Evolutionary conservation across 2,797 vertebrate species (phyloP).

Genomic region (Balearica regulorum): DNA sequence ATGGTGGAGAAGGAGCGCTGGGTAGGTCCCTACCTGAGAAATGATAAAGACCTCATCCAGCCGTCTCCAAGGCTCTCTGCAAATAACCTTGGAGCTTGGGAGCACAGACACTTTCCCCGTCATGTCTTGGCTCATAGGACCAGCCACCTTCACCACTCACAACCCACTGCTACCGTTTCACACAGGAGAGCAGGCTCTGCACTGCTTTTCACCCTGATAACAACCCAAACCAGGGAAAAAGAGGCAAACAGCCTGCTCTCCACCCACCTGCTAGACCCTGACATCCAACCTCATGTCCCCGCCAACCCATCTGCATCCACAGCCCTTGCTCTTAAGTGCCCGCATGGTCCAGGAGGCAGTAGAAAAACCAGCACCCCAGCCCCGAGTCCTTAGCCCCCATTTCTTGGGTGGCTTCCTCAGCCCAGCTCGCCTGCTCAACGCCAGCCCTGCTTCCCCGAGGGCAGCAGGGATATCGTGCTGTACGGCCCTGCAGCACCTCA

Average conservation of each 20-base stretch:
- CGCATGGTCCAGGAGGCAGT: rapidly evolving
- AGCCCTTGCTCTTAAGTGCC: neutral
- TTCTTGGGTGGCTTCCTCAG: neutral
- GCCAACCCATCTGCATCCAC: neutral
- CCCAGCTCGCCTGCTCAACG: neutral
- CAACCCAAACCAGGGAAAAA: neutral
- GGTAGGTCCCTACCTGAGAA: neutral
- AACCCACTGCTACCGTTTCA: neutral
- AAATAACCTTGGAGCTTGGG: neutral
- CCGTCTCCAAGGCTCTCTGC: neutral
- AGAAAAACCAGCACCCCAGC: neutral
- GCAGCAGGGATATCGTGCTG: neutral
- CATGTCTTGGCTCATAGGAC: too few species aligned
- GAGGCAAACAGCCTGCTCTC: neutral
- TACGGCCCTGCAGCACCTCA: neutral
- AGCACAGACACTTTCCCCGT: neutral
- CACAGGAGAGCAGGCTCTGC: neutral
- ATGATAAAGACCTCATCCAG: neutral
- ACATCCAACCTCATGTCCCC: neutral
- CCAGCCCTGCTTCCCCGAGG: neutral
- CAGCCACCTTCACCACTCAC: neutral
- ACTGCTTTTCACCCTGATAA: too few species aligned
- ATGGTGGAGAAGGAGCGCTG: neutral
- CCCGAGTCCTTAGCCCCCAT: neutral
- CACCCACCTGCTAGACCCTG: neutral